These are phyloP conservation scores for Oreocharis arfaki DNA, from an alignment of 2,113 vertebrate species.

Conservation along the genomic window DNA sequence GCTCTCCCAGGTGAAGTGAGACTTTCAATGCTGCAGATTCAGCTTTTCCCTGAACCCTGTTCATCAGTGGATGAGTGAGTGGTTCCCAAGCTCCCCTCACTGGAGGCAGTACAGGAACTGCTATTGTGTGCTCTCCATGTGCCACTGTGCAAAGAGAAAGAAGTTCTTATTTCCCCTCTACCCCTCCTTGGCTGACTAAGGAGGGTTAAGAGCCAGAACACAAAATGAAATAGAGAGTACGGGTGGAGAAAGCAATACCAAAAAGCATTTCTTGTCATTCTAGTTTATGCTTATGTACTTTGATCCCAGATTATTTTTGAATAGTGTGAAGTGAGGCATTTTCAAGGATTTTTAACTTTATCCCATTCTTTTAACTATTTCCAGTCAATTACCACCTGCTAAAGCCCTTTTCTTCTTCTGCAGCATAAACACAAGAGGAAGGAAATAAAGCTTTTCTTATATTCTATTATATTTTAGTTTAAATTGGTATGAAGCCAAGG, in stretches of 20 bases:
- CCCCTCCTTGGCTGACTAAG: not conserved
- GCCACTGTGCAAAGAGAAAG: not conserved
- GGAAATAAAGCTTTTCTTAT: not conserved
- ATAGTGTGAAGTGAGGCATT: not conserved
- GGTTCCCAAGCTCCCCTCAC: not conserved
- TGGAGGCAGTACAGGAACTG: not conserved
- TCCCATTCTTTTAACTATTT: not conserved
- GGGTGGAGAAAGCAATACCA: not conserved
- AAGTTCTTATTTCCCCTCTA: not conserved
- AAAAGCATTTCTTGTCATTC: not conserved
- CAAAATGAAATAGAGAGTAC: not conserved
- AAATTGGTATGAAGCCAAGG: not conserved
- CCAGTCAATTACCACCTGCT: not conserved
- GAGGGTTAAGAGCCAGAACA: not conserved
- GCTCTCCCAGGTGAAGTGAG: not conserved
- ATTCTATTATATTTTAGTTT: not conserved
- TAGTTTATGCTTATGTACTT: not conserved
- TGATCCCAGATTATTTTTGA: slow-evolving; percentile 18
- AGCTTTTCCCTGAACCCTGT: not conserved
- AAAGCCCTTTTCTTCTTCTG: not conserved
- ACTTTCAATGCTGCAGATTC: not conserved
- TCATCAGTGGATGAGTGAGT: not conserved
- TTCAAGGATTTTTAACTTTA: not conserved
- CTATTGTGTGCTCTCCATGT: not conserved
- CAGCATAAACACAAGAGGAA: not conserved